A percentile compares a stretch with the other conserved stretches of the same genome.
Evolutionary conservation across 2,113 vertebrate genomes (phyloP).

Genomic region (Gasterosteus nipponicus): DNA sequence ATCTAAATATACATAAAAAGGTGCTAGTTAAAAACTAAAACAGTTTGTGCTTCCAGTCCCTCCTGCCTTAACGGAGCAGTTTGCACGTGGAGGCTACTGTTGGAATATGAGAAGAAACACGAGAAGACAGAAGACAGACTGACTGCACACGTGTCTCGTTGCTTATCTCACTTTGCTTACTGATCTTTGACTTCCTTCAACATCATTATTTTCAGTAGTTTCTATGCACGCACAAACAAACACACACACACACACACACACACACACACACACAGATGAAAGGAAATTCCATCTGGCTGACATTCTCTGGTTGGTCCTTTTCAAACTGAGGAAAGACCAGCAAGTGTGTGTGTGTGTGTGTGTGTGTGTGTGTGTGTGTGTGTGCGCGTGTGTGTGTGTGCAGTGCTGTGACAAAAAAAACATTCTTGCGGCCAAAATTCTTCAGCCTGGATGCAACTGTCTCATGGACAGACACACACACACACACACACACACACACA

Average conservation of each 20-base stretch:
- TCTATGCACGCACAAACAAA: constrained; percentile 2
- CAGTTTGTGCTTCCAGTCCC: not conserved
- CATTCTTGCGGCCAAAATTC: constrained; percentile 5
- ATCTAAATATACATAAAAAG: not conserved
- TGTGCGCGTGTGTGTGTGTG: no score
- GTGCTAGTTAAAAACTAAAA: not conserved
- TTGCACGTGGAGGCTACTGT: not conserved
- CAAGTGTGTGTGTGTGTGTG: not conserved
- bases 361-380: no score
- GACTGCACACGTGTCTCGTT: constrained; percentile 9
- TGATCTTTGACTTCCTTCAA: constrained; percentile 35
- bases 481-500: constrained; percentile 11
- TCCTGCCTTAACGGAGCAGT: constrained; percentile 6
- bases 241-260: constrained; percentile 13
- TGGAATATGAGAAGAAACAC: not conserved
- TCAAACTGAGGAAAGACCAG: constrained; percentile 31
- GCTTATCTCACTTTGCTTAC: constrained; percentile 25
- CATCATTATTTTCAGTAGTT: constrained; percentile 38
- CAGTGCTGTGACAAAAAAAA: not conserved
- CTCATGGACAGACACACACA: constrained; percentile 23
- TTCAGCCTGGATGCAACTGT: constrained; percentile 21
- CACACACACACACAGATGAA: constrained; percentile 47
- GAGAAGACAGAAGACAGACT: constrained; percentile 7
- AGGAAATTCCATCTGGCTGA: constrained; percentile 64
- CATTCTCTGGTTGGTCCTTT: constrained; percentile 50